These are phyloP conservation scores for Scrobipalpa atriplicella DNA, from an alignment of 2,888 invertebrate genomes.

Conservation along the genomic window DNA sequence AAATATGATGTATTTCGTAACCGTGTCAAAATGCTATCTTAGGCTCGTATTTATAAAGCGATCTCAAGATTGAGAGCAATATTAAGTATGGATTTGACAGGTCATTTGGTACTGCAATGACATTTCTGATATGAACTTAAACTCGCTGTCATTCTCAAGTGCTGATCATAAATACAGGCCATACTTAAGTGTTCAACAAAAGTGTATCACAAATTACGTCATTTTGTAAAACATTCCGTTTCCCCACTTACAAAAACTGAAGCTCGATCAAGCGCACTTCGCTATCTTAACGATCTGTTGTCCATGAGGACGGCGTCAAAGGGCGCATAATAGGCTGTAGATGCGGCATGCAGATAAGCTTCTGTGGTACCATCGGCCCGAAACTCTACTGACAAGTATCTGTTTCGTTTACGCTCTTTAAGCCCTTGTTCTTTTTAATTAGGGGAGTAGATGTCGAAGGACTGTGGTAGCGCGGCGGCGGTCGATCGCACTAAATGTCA, in stretches of 20 bases:
- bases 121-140: too few species aligned
- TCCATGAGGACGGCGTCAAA: conserved; percentile 63
- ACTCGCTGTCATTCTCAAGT: too few species aligned
- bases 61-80: too few species aligned
- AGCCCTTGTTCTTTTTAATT: conserved; percentile 17
- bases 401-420: neutral
- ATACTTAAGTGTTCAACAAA: neutral
- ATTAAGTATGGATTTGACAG: too few species aligned
- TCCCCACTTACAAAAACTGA: conserved; percentile 20
- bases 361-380: conserved; percentile 32
- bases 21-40: too few species aligned
- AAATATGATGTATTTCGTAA: neutral
- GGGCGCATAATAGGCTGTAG: conserved; percentile 76
- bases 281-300: conserved; percentile 68
- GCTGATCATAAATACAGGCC: too few species aligned
- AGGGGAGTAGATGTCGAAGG: neutral
- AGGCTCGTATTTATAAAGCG: too few species aligned
- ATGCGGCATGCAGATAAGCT: conserved; percentile 71
- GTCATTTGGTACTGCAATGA: too few species aligned
- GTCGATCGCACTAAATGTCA: conserved; percentile 66
- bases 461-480: conserved; percentile 40
- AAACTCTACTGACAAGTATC: conserved; percentile 17
- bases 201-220: conserved; percentile 12
- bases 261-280: conserved; percentile 37
- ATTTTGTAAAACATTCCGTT: conserved; percentile 6